phyloP scores from a whole-genome alignment of 2,113 vertebrate species.

The Ursus arctos region DNA sequence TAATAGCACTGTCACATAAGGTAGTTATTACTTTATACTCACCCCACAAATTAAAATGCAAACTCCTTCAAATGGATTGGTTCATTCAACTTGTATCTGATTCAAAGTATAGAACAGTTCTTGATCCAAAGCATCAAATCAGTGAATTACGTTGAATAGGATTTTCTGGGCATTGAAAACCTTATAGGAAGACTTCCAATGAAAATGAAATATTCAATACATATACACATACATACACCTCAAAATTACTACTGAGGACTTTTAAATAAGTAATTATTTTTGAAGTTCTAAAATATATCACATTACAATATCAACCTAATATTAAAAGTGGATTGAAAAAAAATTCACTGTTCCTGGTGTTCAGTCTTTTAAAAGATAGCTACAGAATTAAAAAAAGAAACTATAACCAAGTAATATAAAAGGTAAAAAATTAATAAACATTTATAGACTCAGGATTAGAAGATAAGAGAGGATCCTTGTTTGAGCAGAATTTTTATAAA shows the following conservation, averaged over 20 bases:
- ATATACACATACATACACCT: not conserved
- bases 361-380: not conserved
- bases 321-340: not conserved
- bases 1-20: not conserved
- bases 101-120: not conserved
- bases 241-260: not conserved
- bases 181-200: not conserved
- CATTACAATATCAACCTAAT: not conserved
- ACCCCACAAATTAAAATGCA: not conserved
- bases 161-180: not conserved
- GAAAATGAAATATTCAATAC: not conserved
- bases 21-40: not conserved
- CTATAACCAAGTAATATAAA: not conserved
- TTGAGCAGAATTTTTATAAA: not conserved
- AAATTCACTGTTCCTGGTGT: not conserved
- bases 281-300: not conserved
- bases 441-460: not conserved
- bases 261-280: not conserved
- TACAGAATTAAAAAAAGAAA: not conserved
- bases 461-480: not conserved
- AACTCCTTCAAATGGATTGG: not conserved
- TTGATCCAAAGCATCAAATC: not conserved
- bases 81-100: not conserved
- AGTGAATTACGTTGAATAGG: not conserved
- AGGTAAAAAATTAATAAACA: not conserved